Evolutionary conservation across 2,113 vertebrate genomes (phyloP), one percentile per base, ranked within the genome.

Genomic region (Cephalopterus ornatus): DNA sequence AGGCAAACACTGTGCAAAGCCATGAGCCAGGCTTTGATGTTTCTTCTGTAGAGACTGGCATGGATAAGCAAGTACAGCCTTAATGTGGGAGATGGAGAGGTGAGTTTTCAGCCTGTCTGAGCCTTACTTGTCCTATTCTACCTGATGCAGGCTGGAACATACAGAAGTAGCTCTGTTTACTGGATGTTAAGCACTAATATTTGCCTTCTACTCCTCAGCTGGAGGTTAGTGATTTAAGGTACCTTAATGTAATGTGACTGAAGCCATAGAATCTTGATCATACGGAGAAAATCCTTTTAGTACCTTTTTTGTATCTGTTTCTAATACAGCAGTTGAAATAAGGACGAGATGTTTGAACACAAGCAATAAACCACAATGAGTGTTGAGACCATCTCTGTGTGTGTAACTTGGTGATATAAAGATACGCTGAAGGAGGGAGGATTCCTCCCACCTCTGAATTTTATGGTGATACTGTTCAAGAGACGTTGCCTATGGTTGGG

Each of bases 311-410:
- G 12, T 89, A 44, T 84, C 17, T 72, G 13, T 90, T 80, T 83
- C 79, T 89, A 76, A 63, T 37, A 44, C 2, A 47, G 30, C 30
- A 27, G 8, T 21, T 94, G 67, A 33, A 89, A 21, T 81, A 73
- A 89, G 39, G 35, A 42, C 59, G 83, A 70, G 26, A 37, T 88
- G 53, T 76, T 86, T 70, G 82, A 93, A 88, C 16, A 42, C 14
- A 28, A 94, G 52, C 70, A 97, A 97, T 96, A 95, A 96, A 95
- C 26, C 41, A 56, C 74, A 20, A 58, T 92, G 37, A 84, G 6
- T 7, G 37, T 74, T 74, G 65, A 62, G 62, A 50, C 52, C 2
- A 26, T 66, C 53, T 82, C 83, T 67, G 42, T 78, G 58, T 70
- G 33, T 89, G 23, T 87, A n/a, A 55, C 53, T 92, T 66, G 6